Evolutionary conservation across 2,888 invertebrate species (phyloP), one percentile per base, ranked within the genome.

Genomic region (Cantharis lateralis): DNA sequence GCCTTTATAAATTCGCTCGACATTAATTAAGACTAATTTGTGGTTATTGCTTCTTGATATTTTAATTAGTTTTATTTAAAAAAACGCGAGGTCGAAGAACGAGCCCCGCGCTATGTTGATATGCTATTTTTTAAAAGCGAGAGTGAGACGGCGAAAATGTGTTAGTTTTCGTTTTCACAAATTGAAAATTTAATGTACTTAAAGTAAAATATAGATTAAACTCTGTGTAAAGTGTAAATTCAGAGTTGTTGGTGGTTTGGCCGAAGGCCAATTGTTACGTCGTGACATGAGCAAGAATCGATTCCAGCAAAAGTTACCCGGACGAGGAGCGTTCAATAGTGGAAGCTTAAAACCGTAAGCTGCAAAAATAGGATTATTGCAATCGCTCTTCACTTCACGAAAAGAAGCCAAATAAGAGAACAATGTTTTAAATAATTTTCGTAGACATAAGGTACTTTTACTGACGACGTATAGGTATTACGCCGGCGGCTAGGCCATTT

Each of bases 341-440:
- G 13, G 74, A 68, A 72, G 76, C 78, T 80, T 81, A 78, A 80
- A 78, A 78, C 77, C 78, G 78, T 80, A 81, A 80, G 79, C 81
- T 80, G 81, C 77, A 82, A 82, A 81, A 82, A 82, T 79, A 75
- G 80, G 82, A 82, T 82, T 82, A 82, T 78, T 75, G 80, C 76
- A 77, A 77, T 77, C 80, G 76, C 70, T 62, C 71, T 74, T 62
- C 75, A 72, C 69, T 64, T 76, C 69, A 74, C 68, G 74, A 73
- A 75, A 71, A 76, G 72, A 72, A 71, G 71, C 63, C 74, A 72
- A 74, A 28, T 62, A 72, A 62, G 70, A 64, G 70, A 72, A 70
- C 73, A 72, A 76, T 74, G 70, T 69, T 32, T 72, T 69, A 48
- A 72, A 77, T 78, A 77, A 72, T 74, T 64, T 64, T 77, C 66